A percentile compares a stretch with the other conserved stretches of the same genome.
phyloP scores from a whole-genome alignment of 2,888 invertebrate genomes.

The Pocota personata region DNA sequence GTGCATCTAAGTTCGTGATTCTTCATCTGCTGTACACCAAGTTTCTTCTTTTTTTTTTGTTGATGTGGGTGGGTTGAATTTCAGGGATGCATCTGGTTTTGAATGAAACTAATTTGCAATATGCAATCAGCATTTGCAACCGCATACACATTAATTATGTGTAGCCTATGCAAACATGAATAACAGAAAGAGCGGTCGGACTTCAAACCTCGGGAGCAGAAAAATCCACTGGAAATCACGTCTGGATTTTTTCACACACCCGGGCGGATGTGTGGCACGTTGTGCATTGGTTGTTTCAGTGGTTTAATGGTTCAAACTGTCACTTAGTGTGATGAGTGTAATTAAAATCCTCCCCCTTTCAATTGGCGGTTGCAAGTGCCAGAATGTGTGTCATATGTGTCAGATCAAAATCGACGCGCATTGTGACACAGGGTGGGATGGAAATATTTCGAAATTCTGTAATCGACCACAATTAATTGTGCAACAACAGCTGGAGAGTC shows the following conservation, averaged over 20 bases:
- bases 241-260: background rate
- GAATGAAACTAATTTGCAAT: conserved; percentile 58
- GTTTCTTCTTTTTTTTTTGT: too few species aligned
- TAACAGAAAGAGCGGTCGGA: conserved; percentile 2
- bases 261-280: background rate
- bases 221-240: conserved; percentile 35
- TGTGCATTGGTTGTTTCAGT: conserved; percentile 36
- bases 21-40: conserved; percentile 19
- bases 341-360: conserved; percentile 56
- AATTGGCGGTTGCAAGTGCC: conserved; percentile 31
- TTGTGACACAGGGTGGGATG: background rate
- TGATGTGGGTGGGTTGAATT: background rate
- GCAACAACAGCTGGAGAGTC: conserved; percentile 13
- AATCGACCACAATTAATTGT: conserved; percentile 72
- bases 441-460: conserved; percentile 61
- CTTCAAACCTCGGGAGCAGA: background rate
- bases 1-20: conserved; percentile 63
- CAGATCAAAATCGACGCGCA: conserved; percentile 47
- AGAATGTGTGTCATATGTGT: conserved; percentile 42
- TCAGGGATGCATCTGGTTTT: background rate
- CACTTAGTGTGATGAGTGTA: conserved; percentile 66
- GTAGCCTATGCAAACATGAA: conserved; percentile 30
- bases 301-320: conserved; percentile 59
- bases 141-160: conserved; percentile 64
- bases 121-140: conserved; percentile 52